Percentiles rank a stretch among this genome's conserved stretches.
Evolutionary conservation across 2,113 vertebrate species (phyloP).

Genomic region (Nycticorax nycticorax): DNA sequence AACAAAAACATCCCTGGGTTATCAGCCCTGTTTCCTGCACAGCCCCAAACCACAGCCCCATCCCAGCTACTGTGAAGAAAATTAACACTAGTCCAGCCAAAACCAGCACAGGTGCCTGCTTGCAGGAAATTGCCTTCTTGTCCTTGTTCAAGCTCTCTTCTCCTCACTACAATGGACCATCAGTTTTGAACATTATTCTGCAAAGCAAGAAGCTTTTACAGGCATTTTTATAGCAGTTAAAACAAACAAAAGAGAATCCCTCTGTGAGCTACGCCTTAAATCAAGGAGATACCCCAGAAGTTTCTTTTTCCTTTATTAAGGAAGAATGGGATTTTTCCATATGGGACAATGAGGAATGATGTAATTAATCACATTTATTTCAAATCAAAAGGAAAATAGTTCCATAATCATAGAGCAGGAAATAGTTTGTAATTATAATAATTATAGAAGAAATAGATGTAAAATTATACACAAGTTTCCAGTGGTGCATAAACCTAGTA

Average conservation of each 20-base stretch:
- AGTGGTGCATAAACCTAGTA: neutral
- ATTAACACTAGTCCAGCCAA: too few species aligned
- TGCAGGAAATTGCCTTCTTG: neutral
- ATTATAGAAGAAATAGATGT: neutral
- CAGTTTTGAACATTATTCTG: neutral
- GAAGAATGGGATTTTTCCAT: neutral
- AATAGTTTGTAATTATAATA: conserved; percentile 11
- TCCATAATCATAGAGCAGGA: neutral
- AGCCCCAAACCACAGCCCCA: too few species aligned
- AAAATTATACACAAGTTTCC: neutral
- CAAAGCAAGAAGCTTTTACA: neutral
- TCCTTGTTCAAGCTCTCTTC: neutral
- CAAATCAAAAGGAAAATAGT: neutral
- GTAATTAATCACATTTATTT: neutral
- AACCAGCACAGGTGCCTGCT: neutral
- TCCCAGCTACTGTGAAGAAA: too few species aligned
- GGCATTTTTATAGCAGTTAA: neutral
- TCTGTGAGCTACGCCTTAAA: neutral
- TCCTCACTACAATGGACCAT: neutral
- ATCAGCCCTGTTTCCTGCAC: too few species aligned
- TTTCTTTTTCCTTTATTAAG: neutral
- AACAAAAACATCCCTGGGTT: too few species aligned
- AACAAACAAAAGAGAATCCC: neutral
- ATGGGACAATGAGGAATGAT: neutral
- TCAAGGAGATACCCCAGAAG: neutral